Percentiles rank a stretch among this genome's conserved stretches.
Conservation (phyloP, 2,113 vertebrate species). For the Tragelaphus scriptus region DNA sequence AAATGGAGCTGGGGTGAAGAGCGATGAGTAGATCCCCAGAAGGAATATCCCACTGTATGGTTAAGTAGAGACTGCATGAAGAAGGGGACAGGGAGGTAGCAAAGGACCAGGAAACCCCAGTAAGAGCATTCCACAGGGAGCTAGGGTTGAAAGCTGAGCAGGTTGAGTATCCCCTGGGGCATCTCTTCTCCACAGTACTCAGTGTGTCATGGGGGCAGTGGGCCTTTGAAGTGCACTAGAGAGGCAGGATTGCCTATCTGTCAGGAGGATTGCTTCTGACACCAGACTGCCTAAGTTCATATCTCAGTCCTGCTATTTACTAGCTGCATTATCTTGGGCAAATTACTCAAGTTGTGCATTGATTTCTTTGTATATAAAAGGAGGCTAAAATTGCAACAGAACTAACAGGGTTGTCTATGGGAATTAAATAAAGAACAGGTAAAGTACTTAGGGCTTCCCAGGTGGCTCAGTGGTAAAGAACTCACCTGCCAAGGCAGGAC, state of each 20-base stretch:
- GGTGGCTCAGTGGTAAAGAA: not conserved
- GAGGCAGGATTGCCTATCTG: too few relatives aligned
- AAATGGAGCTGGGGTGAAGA: not conserved
- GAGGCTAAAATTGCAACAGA: not conserved
- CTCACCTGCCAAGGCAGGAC: not conserved
- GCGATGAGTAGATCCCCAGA: not conserved
- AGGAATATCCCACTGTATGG: not conserved
- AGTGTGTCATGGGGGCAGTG: too few relatives aligned
- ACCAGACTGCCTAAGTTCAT: not conserved
- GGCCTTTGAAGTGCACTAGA: not conserved
- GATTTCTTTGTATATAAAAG: not conserved
- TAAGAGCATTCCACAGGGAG: not conserved
- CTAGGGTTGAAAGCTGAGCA: not conserved
- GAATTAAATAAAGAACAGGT: not conserved
- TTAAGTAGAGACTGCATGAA: not conserved
- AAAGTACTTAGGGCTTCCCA: not conserved
- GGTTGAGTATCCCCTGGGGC: not conserved
- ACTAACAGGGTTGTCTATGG: not conserved
- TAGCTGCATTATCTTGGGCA: not conserved
- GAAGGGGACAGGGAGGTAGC: not conserved
- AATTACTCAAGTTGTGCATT: not conserved
- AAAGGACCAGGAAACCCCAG: not conserved
- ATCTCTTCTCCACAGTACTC: not conserved
- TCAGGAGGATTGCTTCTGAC: not conserved
- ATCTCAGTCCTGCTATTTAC: not conserved